A percentile compares a stretch with the other conserved stretches of the same genome.
These are phyloP conservation scores for Poecilus cupreus DNA, from an alignment of 2,888 invertebrate species.

Conservation along the genomic window DNA sequence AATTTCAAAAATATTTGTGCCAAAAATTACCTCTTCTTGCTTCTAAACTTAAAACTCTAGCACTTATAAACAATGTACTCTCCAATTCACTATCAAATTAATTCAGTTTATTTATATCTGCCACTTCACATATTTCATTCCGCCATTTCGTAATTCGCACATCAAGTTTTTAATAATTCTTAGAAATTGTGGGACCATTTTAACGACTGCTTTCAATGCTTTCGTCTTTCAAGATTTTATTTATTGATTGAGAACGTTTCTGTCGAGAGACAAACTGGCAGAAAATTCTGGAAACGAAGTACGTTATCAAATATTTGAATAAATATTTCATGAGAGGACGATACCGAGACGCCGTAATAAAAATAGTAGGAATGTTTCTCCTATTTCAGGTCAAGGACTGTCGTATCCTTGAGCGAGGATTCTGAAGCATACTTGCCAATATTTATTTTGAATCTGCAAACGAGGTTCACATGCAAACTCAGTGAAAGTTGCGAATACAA, in stretches of 20 bases:
- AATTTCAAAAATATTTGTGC: no score
- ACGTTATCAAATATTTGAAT: not conserved
- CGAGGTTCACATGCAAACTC: not conserved
- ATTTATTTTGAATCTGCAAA: not conserved
- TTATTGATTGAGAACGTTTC: not conserved
- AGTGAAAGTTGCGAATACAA: not conserved
- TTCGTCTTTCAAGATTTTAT: not conserved
- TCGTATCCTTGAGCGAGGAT: not conserved
- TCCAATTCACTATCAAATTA: not conserved
- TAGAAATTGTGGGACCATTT: no score
- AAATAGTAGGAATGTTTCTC: not conserved
- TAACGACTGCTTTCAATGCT: no score
- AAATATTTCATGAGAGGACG: not conserved
- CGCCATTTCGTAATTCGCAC: not conserved
- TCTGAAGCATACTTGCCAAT: not conserved
- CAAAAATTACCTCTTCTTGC: not conserved
- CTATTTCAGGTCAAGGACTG: slow-evolving; percentile 5
- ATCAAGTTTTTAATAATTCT: not conserved
- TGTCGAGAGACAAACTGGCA: not conserved
- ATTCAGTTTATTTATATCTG: not conserved
- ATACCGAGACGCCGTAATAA: not conserved
- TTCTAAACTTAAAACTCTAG: not conserved
- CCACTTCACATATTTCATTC: not conserved
- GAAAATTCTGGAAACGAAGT: not conserved
- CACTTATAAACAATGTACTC: not conserved